Evolutionary conservation across 2,888 invertebrate genomes (phyloP).

Genomic region (Apamea sordens): DNA sequence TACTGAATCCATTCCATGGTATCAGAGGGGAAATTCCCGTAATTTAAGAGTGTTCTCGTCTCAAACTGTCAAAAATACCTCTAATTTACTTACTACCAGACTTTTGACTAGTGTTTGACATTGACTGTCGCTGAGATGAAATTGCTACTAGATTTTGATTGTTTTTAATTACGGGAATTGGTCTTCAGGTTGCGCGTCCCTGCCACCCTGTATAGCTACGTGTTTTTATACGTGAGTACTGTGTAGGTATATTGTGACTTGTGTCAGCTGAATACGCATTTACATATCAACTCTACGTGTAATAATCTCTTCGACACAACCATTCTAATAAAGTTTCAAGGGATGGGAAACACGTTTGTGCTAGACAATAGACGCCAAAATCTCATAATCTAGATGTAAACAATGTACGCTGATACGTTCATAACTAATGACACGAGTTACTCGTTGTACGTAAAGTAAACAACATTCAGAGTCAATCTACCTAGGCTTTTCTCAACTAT

Average conservation of each 20-base stretch:
- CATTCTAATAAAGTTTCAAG: constrained; percentile 62
- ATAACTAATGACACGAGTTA: constrained; percentile 21
- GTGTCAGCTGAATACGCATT: constrained; percentile 30
- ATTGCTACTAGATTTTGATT: no score
- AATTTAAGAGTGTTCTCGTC: no score
- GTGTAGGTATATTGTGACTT: constrained; percentile 8
- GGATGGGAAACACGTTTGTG: constrained; percentile 58
- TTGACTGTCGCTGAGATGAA: no score
- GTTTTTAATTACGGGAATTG: no score
- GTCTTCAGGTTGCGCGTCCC: no score
- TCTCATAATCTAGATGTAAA: constrained; percentile 64
- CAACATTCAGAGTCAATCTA: background rate
- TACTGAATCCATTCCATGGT: no score
- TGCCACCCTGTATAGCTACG: no score
- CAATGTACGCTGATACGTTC: constrained; percentile 60
- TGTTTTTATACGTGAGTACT: background rate
- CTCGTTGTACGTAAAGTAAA: constrained; percentile 3
- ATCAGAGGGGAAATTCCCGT: no score
- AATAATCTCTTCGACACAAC: constrained; percentile 46
- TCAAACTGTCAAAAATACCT: no score
- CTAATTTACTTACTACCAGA: no score
- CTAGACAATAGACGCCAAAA: constrained; percentile 60
- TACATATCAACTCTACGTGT: constrained; percentile 32
- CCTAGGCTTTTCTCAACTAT: no score
- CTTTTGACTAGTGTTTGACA: no score